Percentiles rank a stretch among this genome's conserved stretches.
Evolutionary conservation across 30 jellyfish, hydroid and myxozoan species (phyloP).

Genomic region (Turritopsis dohrnii): DNA sequence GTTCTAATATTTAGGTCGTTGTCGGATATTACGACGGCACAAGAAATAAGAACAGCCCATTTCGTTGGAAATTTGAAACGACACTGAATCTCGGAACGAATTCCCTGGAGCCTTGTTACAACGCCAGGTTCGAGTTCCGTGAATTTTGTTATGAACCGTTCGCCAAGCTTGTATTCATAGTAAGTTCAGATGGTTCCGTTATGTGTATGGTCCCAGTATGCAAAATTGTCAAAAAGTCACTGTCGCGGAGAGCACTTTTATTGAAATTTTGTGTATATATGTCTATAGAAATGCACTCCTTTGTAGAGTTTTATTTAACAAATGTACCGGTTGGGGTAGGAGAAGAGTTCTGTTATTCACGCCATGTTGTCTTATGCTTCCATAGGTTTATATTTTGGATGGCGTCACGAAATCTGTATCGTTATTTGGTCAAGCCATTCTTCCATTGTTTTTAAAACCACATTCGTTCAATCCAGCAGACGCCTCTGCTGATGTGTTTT

Average conservation of each 20-base stretch:
- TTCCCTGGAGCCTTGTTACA: slow-evolving; percentile 45
- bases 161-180: slow-evolving; percentile 51
- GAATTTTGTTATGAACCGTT: slow-evolving; percentile 55
- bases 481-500: slow-evolving; percentile 34
- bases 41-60: slow-evolving; percentile 4
- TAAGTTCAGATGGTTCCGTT: background rate
- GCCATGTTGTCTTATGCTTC: too few relatives aligned
- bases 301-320: too few relatives aligned
- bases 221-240: too few relatives aligned
- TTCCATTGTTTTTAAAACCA: slow-evolving; percentile 64
- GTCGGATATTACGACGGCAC: slow-evolving; percentile 50
- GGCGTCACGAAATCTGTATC: slow-evolving; percentile 27
- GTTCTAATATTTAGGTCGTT: slow-evolving; percentile 32
- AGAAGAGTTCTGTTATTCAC: background rate
- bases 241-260: too few relatives aligned
- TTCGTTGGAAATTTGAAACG: slow-evolving; percentile 40
- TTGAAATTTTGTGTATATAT: too few relatives aligned
- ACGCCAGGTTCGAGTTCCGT: slow-evolving; percentile 61
- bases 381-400: slow-evolving; percentile 51
- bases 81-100: slow-evolving; percentile 32
- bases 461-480: slow-evolving; percentile 47
- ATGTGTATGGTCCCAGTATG: too few relatives aligned
- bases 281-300: too few relatives aligned
- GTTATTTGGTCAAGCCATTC: slow-evolving; percentile 45
- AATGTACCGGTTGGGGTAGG: background rate